phyloP scores from a whole-genome alignment of 1,140 invertebrate species.

The Coptotermes formosanus region DNA sequence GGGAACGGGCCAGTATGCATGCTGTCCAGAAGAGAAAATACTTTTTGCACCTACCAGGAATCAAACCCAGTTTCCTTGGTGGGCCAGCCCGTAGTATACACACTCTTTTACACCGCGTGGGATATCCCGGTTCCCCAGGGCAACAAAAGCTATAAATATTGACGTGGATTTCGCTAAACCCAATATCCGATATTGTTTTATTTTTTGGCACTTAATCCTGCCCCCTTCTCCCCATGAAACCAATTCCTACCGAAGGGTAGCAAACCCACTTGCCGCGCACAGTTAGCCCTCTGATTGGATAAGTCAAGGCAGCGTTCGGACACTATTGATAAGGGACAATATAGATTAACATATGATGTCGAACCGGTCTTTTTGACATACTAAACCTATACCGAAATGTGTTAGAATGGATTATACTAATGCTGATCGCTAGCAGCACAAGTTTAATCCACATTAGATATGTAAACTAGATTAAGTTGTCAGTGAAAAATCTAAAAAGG shows the following conservation, averaged over 20 bases:
- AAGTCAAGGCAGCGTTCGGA: background rate
- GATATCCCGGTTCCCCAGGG: too few species aligned
- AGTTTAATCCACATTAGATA: background rate
- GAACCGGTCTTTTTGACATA: conserved; percentile 11
- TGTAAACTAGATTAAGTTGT: conserved; percentile 1
- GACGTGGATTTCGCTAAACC: background rate
- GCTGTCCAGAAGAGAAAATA: too few species aligned
- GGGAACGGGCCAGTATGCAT: too few species aligned
- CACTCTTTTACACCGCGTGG: too few species aligned
- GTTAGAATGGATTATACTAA: background rate
- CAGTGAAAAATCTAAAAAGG: background rate
- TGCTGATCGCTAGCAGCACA: background rate
- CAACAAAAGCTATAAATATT: too few species aligned
- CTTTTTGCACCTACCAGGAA: too few species aligned
- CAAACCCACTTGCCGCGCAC: background rate
- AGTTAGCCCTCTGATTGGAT: background rate
- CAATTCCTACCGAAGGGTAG: background rate
- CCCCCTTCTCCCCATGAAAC: background rate
- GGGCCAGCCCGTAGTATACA: too few species aligned
- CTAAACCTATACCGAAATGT: background rate
- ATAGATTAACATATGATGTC: background rate
- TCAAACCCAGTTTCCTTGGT: too few species aligned
- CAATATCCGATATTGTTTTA: background rate
- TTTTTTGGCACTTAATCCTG: background rate
- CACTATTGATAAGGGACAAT: background rate